Evolutionary conservation across 2,113 vertebrate genomes (phyloP), one percentile per base, ranked within the genome.

Genomic region (Cephalopterus ornatus): DNA sequence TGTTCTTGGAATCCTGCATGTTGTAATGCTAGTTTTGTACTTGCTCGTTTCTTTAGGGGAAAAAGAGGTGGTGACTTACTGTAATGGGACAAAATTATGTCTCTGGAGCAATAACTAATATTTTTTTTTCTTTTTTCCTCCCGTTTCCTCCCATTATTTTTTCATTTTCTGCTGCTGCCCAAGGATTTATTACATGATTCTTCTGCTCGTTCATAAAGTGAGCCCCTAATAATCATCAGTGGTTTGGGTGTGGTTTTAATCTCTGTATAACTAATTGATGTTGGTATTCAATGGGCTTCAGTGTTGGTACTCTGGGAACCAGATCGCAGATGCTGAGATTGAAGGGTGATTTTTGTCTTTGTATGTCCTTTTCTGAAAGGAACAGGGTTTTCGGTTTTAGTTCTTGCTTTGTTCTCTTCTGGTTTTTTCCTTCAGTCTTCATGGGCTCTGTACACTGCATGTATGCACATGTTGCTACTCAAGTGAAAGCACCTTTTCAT

Each of bases 121-220:
- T 44, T 68, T 27, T 70, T 80, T 67, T 55, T 82, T 79, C 52
- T 49, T 46, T 91, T 70, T 42, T 14, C 22, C 8, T 71, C 20
- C 44, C 22, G 14, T 67, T 67, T 78, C 10, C 19, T 75, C 53
- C 46, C 6, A 0, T 81, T 75, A 19, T 28, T 88, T 89, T 85
- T 49, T 89, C 21, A 18, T 66, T 95, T 95, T 93, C 82, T 96
- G 53, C 65, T 90, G 94, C 91, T 95, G 32, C 84, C 82, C 80
- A 92, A 88, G 96, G 96, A 96, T 87, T 85, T 92, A 49, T 91
- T 96, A 85, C 75, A 82, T 12, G 50, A 70, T 94, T 80, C 81
- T 91, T 92, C 96, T 93, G 66, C 81, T 97, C 2, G 4, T 94
- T 96, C 89, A 73, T 87, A 82, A 96, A 90, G 92, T 96, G 95